A percentile compares a stretch with the other conserved stretches of the same genome.
Conservation (phyloP, 2,888 invertebrate genomes). For the Biston stratarius region DNA sequence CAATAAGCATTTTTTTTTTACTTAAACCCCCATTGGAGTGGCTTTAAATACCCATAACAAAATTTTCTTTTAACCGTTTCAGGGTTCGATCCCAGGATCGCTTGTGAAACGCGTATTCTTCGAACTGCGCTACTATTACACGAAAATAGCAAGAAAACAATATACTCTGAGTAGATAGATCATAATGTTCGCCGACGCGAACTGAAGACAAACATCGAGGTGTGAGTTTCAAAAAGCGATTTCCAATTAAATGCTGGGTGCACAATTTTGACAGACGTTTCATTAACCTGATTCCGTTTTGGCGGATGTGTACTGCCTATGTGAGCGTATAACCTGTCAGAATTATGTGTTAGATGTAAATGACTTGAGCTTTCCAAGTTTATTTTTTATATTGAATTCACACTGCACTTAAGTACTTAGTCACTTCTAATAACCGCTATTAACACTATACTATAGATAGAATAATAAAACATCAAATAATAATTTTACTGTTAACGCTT, state of each 20-base stretch:
- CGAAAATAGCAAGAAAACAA: not conserved
- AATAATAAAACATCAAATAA: too few relatives aligned
- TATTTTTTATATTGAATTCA: not conserved
- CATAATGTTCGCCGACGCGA: not conserved
- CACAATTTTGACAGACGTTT: conserved; percentile 80
- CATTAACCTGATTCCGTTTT: conserved; percentile 78
- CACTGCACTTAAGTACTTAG: too few relatives aligned
- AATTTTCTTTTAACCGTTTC: too few relatives aligned
- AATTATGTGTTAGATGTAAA: conserved; percentile 30
- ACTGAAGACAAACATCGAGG: conserved; percentile 56
- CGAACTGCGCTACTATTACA: too few relatives aligned
- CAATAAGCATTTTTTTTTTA: too few relatives aligned
- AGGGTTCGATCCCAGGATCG: too few relatives aligned
- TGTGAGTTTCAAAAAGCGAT: conserved; percentile 71
- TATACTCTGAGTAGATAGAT: not conserved
- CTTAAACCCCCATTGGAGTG: too few relatives aligned
- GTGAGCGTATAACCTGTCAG: conserved; percentile 23
- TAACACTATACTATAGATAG: too few relatives aligned
- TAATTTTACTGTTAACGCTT: too few relatives aligned
- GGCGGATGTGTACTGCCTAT: conserved; percentile 32
- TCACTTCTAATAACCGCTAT: too few relatives aligned
- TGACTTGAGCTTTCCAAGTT: conserved; percentile 1
- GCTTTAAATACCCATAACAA: too few relatives aligned
- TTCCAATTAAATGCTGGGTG: conserved; percentile 77
- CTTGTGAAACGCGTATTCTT: too few relatives aligned